These are phyloP conservation scores for Apostichopus leukothele DNA, from an alignment of 53 echinoderm and acorn worm species.

Conservation along the genomic window DNA sequence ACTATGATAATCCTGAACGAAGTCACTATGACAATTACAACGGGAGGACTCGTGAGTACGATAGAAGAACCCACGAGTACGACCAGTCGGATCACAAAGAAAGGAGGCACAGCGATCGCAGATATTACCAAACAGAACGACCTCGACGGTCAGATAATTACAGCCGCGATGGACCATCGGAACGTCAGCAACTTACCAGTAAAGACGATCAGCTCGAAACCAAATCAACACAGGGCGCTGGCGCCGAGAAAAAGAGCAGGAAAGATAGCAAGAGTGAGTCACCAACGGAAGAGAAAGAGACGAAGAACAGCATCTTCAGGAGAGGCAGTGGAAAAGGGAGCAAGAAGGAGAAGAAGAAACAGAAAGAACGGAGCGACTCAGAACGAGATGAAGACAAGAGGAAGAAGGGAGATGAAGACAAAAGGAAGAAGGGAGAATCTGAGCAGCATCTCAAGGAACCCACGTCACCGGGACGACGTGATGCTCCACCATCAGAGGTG, in stretches of 20 bases:
- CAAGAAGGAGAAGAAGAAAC: slow-evolving; percentile 45
- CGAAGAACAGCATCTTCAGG: slow-evolving; percentile 26
- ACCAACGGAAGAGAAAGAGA: slow-evolving; percentile 1
- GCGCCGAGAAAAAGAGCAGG: background rate
- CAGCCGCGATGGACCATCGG: background rate
- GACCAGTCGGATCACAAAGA: background rate
- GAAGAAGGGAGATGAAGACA: slow-evolving; percentile 40
- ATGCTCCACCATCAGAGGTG: background rate
- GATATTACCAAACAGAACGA: slow-evolving; percentile 5
- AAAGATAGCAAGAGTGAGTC: background rate
- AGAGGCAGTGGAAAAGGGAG: slow-evolving; percentile 21
- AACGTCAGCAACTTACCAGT: background rate
- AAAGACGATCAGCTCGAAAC: background rate
- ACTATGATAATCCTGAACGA: background rate
- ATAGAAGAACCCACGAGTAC: slow-evolving; percentile 10
- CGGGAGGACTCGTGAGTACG: background rate
- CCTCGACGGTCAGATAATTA: background rate
- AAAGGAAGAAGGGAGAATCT: background rate
- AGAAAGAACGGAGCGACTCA: slow-evolving; percentile 46
- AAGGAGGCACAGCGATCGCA: background rate
- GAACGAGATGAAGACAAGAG: slow-evolving; percentile 57
- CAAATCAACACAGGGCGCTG: background rate
- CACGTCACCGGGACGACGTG: background rate
- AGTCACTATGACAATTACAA: background rate
- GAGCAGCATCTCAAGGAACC: slow-evolving; percentile 1